A percentile compares a stretch with the other conserved stretches of the same genome.
Conservation (phyloP, 2,113 vertebrate genomes). For the Mola mola region DNA sequence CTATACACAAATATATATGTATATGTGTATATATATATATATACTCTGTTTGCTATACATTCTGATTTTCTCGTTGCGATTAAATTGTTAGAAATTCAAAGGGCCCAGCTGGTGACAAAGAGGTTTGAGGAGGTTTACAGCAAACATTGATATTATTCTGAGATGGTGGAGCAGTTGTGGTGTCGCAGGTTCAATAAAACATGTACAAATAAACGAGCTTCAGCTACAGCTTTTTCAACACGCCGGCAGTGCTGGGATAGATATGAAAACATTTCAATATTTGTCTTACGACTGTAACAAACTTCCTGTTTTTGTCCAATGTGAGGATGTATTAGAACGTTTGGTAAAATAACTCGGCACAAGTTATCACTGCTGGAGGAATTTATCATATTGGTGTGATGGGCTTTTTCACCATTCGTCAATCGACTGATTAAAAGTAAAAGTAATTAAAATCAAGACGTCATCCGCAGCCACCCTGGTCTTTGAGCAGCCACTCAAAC, state of each 20-base stretch:
- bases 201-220: constrained; percentile 13
- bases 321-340: no score
- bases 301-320: no score
- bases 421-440: no score
- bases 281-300: constrained; percentile 14
- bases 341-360: no score
- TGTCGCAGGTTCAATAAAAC: constrained; percentile 26
- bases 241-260: constrained; percentile 35
- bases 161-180: constrained; percentile 51
- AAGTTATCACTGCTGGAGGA: no score
- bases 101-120: constrained; percentile 6
- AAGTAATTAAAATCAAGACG: no score
- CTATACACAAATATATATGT: constrained; percentile 81
- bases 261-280: constrained; percentile 7
- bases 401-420: no score
- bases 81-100: constrained; percentile 10
- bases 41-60: constrained; percentile 76
- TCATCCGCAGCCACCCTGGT: no score
- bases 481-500: no score
- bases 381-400: no score
- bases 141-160: constrained; percentile 67
- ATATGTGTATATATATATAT: constrained; percentile 19
- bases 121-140: constrained; percentile 17
- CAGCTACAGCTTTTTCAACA: constrained; percentile 46
- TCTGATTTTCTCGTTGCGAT: constrained; percentile 47